Evolutionary conservation across 2,797 vertebrate genomes (phyloP).

Genomic region (Acanthiza pusilla): DNA sequence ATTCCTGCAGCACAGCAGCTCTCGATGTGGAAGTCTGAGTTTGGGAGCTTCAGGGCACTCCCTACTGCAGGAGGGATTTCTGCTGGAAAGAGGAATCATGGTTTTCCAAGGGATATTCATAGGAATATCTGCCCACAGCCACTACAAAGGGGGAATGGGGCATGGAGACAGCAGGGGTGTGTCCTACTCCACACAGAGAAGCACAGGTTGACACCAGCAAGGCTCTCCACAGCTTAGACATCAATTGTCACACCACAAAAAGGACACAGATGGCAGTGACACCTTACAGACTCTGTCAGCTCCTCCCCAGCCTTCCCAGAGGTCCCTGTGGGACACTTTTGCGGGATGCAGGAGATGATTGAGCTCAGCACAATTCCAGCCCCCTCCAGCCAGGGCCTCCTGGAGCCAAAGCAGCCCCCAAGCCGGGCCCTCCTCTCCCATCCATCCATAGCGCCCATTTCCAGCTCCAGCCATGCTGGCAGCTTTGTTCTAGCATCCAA

Average conservation of each 20-base stretch:
- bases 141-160: not conserved
- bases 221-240: not conserved
- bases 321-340: too few species aligned
- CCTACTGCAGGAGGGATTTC: not conserved
- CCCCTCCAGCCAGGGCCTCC: not conserved
- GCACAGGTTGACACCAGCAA: not conserved
- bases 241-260: not conserved
- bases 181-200: not conserved
- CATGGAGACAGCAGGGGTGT: not conserved
- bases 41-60: not conserved
- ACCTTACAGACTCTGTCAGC: not conserved
- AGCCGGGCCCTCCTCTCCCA: not conserved
- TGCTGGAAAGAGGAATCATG: not conserved
- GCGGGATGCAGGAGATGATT: not conserved
- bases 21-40: fast-evolving
- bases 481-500: not conserved
- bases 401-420: not conserved
- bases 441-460: not conserved
- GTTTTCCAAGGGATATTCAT: not conserved
- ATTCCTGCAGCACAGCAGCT: not conserved
- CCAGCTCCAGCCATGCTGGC: fast-evolving
- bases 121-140: not conserved
- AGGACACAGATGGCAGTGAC: not conserved
- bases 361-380: not conserved
- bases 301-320: not conserved